Evolutionary conservation across 2,888 invertebrate genomes (phyloP).

Genomic region (Lepidocyrtinus sp.): DNA sequence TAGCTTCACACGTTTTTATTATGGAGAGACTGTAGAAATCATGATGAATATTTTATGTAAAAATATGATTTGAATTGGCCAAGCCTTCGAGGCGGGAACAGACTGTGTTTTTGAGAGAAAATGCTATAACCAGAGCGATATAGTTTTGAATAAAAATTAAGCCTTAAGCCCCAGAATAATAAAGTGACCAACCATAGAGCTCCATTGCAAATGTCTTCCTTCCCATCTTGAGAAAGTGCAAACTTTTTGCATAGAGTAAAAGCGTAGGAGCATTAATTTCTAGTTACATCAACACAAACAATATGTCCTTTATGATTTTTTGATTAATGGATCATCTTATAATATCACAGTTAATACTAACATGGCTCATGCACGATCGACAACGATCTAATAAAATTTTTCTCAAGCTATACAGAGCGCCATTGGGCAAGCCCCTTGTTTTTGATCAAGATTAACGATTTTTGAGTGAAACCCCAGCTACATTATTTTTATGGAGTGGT

Average conservation of each 20-base stretch:
- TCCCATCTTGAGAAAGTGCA: slow-evolving; percentile 9
- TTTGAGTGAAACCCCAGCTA: slow-evolving; percentile 18
- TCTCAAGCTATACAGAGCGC: not conserved
- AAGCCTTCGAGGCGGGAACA: slow-evolving; percentile 31
- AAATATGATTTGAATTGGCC: slow-evolving; percentile 45
- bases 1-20: no score
- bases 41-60: slow-evolving; percentile 4
- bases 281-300: no score
- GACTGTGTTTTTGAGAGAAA: not conserved
- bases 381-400: not conserved
- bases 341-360: no score
- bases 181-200: slow-evolving; percentile 3
- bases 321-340: not conserved
- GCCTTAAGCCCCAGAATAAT: no score
- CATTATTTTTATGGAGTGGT: not conserved
- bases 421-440: slow-evolving; percentile 53
- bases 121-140: slow-evolving; percentile 27
- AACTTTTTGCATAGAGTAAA: no score
- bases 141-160: no score
- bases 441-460: slow-evolving; percentile 59
- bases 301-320: no score
- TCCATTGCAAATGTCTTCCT: slow-evolving; percentile 24
- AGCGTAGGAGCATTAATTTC: no score
- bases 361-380: no score
- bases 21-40: not conserved